phyloP scores from a whole-genome alignment of 2,797 vertebrate genomes.

The Cheirogaleus major region DNA sequence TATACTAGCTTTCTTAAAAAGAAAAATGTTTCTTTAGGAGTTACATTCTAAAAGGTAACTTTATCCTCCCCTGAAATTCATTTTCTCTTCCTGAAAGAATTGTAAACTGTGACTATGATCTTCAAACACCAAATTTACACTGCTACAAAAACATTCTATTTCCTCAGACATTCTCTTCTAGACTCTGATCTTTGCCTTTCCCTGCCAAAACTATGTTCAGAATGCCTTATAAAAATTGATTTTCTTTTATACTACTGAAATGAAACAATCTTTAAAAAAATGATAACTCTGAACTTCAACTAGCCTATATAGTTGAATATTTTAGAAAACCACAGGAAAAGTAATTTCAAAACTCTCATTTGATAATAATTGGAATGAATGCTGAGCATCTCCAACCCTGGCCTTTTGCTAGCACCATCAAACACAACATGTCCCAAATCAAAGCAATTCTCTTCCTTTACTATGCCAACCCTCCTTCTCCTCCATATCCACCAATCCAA shows the following conservation, averaged over 20 bases:
- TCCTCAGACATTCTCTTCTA: background rate
- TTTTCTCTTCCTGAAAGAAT: background rate
- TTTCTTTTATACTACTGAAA: background rate
- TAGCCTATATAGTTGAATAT: background rate
- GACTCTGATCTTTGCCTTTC: background rate
- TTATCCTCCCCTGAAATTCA: background rate
- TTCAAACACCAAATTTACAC: background rate
- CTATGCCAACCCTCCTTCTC: too few species aligned
- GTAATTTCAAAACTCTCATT: background rate
- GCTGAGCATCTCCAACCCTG: background rate
- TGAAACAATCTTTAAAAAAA: background rate
- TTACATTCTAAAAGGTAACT: background rate
- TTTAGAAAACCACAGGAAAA: constrained; percentile 12
- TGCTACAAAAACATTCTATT: background rate
- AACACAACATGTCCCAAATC: background rate
- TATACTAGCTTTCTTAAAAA: background rate
- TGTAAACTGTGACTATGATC: background rate
- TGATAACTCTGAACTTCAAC: background rate
- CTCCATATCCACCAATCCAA: background rate
- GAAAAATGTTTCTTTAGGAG: background rate
- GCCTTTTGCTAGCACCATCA: background rate
- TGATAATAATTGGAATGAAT: background rate
- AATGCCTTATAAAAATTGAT: background rate
- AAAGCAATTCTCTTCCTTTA: background rate
- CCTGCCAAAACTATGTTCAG: background rate